Evolutionary conservation across 2,888 invertebrate genomes (phyloP), one percentile per base, ranked within the genome.

Genomic region (Diogma glabrata): DNA sequence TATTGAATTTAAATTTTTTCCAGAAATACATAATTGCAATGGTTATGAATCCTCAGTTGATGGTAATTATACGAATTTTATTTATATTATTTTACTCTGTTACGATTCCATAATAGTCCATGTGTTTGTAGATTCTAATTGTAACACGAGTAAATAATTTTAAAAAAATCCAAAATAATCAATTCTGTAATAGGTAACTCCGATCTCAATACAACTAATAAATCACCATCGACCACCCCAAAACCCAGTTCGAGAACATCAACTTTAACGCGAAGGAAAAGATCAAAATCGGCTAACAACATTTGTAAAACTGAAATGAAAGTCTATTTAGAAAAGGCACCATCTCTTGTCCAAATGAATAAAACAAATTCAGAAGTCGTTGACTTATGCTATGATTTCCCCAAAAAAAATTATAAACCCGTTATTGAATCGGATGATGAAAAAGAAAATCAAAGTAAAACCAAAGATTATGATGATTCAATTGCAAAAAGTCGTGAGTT

Each of bases 241-340:
- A n/a, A n/a, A n/a, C n/a, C n/a, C n/a, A n/a, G n/a, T n/a, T 46
- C 46, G 16, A 9, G 17, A 1, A 46, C 23, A 46, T 46, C 46
- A 17, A 45, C 43, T 19, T 43, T 36, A 16, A 46, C 23, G 26
- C 45, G 30, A 9, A 66, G 63, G 7, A 61, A 58, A 30, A 62
- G 66, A 46, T 70, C 70, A 1, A 61, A 64, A 49, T 70, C 69
- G 1, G 67, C 60, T 4, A 62, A 63, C 51, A 69, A 67, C 56
- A 56, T 69, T 14, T 65, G 67, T 52, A 62, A 64, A 23, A 60
- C 67, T 3, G 69, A 69, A 53, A 53, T 67, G 0, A 64, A 63
- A 22, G 61, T 69, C 1, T 65, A 60, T 52, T 56, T 69, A 3
- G 63, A 67, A 47, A 67, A 64, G 53, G 62, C 66, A 3, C 66